Conservation (phyloP, 2,888 invertebrate species). For the Drosophila picticornis region DNA sequence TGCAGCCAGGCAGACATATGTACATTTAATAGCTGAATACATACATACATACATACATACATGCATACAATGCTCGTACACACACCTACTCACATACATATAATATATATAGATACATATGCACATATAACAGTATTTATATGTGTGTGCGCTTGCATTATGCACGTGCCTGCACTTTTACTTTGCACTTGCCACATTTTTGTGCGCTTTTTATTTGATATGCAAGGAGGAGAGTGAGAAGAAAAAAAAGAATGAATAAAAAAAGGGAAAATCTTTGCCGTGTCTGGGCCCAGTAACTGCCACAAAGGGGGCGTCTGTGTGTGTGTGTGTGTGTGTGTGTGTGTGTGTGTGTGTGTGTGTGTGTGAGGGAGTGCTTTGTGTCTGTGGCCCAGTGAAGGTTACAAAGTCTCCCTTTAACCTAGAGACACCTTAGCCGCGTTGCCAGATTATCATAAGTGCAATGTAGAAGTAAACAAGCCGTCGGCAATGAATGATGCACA, state of each 20-base stretch:
- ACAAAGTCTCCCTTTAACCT: constrained; percentile 46
- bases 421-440: constrained; percentile 43
- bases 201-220: constrained; percentile 49
- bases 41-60: constrained; percentile 8
- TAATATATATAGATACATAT: background rate
- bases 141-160: constrained; percentile 36
- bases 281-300: constrained; percentile 43
- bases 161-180: constrained; percentile 70
- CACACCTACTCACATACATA: background rate
- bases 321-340: background rate
- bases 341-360: background rate
- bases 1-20: background rate
- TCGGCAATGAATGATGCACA: constrained; percentile 20
- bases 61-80: constrained; percentile 1
- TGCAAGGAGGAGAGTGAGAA: constrained; percentile 29
- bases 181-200: constrained; percentile 72
- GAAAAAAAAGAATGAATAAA: constrained; percentile 19
- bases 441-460: constrained; percentile 39
- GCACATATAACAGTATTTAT: background rate
- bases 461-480: constrained; percentile 21
- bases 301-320: constrained; percentile 31
- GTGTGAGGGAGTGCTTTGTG: constrained; percentile 29
- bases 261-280: constrained; percentile 47
- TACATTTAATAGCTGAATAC: background rate
- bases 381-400: constrained; percentile 55